Conservation (phyloP, 2,888 invertebrate species). For the Ophraella communa region DNA sequence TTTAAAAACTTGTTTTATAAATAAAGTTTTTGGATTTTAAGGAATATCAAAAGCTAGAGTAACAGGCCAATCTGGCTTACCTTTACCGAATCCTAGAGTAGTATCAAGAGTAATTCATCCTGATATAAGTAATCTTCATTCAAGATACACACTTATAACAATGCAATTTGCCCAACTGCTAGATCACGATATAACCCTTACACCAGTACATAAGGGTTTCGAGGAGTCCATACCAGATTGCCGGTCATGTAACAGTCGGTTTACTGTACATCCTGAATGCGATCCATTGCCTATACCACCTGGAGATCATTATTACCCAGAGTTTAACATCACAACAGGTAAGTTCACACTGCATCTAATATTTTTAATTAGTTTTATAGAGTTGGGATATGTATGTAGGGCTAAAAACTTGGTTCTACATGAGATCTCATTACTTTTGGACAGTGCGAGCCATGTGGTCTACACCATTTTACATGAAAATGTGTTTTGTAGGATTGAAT, state of each 20-base stretch:
- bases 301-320: constrained; percentile 89
- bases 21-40: constrained; percentile 46
- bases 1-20: neutral
- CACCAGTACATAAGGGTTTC: constrained; percentile 89
- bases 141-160: constrained; percentile 86
- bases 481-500: no score
- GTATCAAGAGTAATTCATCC: constrained; percentile 90
- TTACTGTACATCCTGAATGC: constrained; percentile 91
- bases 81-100: constrained; percentile 83
- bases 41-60: constrained; percentile 81
- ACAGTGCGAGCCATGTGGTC: no score
- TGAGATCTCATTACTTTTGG: no score
- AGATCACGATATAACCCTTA: constrained; percentile 94
- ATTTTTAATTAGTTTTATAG: no score
- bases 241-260: constrained; percentile 83
- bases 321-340: constrained; percentile 72
- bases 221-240: constrained; percentile 91
- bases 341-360: neutral
- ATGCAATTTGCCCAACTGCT: constrained; percentile 96
- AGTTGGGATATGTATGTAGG: no score
- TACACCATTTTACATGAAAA: no score
- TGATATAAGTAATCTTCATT: constrained; percentile 88
- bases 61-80: constrained; percentile 75
- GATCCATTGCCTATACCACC: constrained; percentile 89
- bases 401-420: no score